Evolutionary conservation across 2,888 invertebrate species (phyloP).

Genomic region (Cabera pusaria): DNA sequence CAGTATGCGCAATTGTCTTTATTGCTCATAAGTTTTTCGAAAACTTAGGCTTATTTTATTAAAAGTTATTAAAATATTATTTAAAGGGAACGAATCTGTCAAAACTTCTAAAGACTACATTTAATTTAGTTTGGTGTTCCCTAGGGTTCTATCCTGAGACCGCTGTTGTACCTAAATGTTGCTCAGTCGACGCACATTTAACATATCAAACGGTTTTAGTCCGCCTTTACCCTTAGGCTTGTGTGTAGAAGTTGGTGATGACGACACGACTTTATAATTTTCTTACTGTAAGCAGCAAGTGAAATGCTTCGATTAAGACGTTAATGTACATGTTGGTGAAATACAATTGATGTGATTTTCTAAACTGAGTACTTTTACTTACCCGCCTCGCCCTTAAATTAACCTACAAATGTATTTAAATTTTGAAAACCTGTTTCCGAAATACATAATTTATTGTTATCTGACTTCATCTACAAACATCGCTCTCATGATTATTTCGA

Average conservation of each 20-base stretch:
- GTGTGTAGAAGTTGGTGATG: constrained; percentile 61
- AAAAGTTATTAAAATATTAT: too few species aligned
- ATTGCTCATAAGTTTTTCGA: too few species aligned
- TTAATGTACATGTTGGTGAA: constrained; percentile 82
- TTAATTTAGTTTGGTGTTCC: constrained; percentile 6
- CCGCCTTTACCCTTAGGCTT: constrained; percentile 79
- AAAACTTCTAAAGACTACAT: too few species aligned
- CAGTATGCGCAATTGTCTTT: too few species aligned
- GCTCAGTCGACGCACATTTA: constrained; percentile 48
- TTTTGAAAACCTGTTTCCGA: too few species aligned
- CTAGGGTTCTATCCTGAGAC: constrained; percentile 23
- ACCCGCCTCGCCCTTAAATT: constrained; percentile 3
- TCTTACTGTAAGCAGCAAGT: constrained; percentile 74
- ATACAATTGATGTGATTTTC: constrained; percentile 84
- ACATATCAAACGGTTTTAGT: constrained; percentile 60
- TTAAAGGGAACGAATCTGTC: too few species aligned
- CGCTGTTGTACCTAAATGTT: constrained; percentile 24
- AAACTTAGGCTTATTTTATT: too few species aligned
- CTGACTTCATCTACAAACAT: too few species aligned
- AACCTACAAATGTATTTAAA: too few species aligned
- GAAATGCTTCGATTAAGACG: constrained; percentile 80
- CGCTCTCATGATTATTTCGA: too few species aligned
- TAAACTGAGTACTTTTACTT: constrained; percentile 66
- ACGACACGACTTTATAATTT: constrained; percentile 60
- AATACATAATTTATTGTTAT: too few species aligned